Base-by-base conservation (phyloP, 1,140 invertebrate genomes). In the Megalopta genalis region DNA sequence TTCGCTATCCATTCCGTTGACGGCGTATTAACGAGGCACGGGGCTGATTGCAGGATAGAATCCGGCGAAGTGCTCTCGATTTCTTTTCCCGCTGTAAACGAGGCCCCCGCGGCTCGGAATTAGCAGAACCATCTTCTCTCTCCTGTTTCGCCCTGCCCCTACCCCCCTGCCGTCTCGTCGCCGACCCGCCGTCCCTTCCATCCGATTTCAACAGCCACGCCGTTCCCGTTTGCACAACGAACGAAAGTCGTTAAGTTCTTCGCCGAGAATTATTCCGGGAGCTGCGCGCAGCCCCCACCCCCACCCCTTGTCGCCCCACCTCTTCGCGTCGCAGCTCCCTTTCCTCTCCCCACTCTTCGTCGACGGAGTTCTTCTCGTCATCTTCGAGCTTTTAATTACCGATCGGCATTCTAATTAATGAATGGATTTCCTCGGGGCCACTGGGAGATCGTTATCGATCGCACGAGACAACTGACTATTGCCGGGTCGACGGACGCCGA, bases 351-450 rank as follows among this genome's bases (percentile, higher is more conserved):
- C 60, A 25, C 32, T 60, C 0, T 16, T 52, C 60, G 60, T 76
- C 71, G 37, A 66, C 70, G 3, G 62, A 57, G 18, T 69, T 70
- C 42, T 23, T 62, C 18, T 52, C 81, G 84, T 83, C 80, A 86
- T 84, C 77, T 77, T 88, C 77, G 83, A 88, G 90, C 88, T 91
- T 91, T 91, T 91, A 90, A 91, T 92, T 90, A 91, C 90, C 86
- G 85, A 90, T 90, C 82, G 86, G 81, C 78, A 88, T 90, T 86
- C 83, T 90, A 89, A 92, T 91, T 90, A 92, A 90, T 80, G 87
- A 84, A 88, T 88, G 81, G 82, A 68, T 84, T 68, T 65, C 74
- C 66, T 23, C 70, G 63, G 46, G 70, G 65, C 57, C 62, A 25
- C 77, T 68, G 39, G 79, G 74, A 66, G 79, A 88, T 87, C 84